phyloP scores from a whole-genome alignment of 2,113 vertebrate species.

The Diadophis punctatus region DNA sequence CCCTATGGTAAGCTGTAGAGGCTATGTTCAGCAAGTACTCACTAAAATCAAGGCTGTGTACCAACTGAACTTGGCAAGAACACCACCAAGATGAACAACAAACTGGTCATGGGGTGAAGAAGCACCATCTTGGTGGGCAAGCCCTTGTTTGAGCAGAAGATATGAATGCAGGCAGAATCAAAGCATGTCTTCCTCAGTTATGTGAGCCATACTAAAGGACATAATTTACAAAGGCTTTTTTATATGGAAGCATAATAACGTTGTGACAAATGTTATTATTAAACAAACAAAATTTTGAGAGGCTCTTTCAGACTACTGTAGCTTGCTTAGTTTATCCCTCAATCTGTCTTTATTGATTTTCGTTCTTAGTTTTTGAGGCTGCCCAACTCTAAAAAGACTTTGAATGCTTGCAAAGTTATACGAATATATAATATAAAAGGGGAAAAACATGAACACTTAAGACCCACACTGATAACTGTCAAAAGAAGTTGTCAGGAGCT shows the following conservation, averaged over 20 bases:
- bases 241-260: background rate
- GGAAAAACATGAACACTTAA: background rate
- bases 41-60: background rate
- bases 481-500: background rate
- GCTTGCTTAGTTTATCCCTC: background rate
- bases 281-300: background rate
- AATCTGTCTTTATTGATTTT: background rate
- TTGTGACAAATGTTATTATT: background rate
- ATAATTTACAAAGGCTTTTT: background rate
- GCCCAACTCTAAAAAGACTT: background rate
- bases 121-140: background rate
- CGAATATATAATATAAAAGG: background rate
- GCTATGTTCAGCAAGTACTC: background rate
- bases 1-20: background rate
- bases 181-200: background rate
- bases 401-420: background rate
- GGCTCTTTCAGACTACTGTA: background rate
- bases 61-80: background rate
- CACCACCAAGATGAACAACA: background rate
- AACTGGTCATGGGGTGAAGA: background rate
- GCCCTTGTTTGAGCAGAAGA: background rate
- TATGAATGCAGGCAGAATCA: background rate
- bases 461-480: background rate
- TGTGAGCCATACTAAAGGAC: background rate
- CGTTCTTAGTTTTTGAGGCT: background rate